Evolutionary conservation across 1,140 invertebrate genomes (phyloP), one percentile per base, ranked within the genome.

Genomic region (Kradibia gibbosae): DNA sequence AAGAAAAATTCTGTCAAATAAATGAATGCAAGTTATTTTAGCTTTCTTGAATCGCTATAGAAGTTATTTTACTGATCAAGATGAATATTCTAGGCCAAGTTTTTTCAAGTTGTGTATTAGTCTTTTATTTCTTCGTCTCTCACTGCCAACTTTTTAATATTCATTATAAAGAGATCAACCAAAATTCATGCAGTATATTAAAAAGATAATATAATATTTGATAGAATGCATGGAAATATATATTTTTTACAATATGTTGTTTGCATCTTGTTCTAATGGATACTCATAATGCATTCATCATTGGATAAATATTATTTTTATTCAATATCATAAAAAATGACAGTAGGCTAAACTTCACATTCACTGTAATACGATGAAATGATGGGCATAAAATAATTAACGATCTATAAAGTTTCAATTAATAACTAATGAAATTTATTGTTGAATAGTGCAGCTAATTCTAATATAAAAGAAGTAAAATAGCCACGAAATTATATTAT

Each of bases 401-500:
- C n/a, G n/a, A n/a, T n/a, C n/a, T n/a, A n/a, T n/a, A n/a, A n/a
- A n/a, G n/a, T n/a, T n/a, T n/a, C n/a, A n/a, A n/a, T n/a, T n/a
- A n/a, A n/a, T n/a, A n/a, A n/a, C n/a, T n/a, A n/a, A n/a, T n/a
- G n/a, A n/a, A n/a, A n/a, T n/a, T n/a, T 15, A 70, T 70, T 70
- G 42, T 70, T 2, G 70, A 78, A 81, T 80, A 84, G 81, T 70
- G 71, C 70, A 86, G 39, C 67, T 71, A 78, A 71, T 50, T 13
- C 20, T 17, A 11, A 31, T 31, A 50, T 53, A 42, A 39, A 25
- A 70, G 31, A 80, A 76, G 76, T 80, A 39, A 73, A 80, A 85
- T 86, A 83, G 83, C 80, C 83, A 75, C 57, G 83, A 88, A 88
- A 89, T 89, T 88, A 85, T 83, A 88, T 87, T 88, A 84, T 84